A percentile compares a stretch with the other conserved stretches of the same genome.
These are phyloP conservation scores for Gasteruption jaculator DNA, from an alignment of 2,888 invertebrate species.

Conservation along the genomic window DNA sequence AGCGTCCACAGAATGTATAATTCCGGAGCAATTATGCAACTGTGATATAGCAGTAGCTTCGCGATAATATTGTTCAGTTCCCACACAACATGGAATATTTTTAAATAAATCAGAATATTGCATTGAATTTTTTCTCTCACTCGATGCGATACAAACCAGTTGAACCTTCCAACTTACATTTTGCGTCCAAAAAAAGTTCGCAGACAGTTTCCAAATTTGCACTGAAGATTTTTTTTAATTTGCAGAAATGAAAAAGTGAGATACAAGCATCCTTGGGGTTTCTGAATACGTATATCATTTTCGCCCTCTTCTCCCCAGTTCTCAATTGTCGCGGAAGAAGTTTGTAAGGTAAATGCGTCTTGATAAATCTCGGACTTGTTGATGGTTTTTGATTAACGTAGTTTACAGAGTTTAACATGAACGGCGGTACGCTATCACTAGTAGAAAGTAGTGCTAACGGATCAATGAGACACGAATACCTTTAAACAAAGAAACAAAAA, in stretches of 20 bases:
- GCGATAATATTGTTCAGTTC: too few species aligned
- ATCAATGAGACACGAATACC: too few species aligned
- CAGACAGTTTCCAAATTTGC: slow-evolving; percentile 59
- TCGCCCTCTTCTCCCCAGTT: slow-evolving; percentile 46
- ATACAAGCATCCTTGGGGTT: slow-evolving; percentile 71
- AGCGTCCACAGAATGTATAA: too few species aligned
- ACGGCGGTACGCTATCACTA: too few species aligned
- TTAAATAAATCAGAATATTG: too few species aligned
- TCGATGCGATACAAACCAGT: too few species aligned
- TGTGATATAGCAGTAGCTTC: too few species aligned
- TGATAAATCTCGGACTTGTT: slow-evolving; percentile 61
- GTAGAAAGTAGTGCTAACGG: too few species aligned
- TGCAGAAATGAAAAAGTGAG: slow-evolving; percentile 67
- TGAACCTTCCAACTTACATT: slow-evolving; percentile 49
- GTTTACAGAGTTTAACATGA: slow-evolving; percentile 33
- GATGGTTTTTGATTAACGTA: slow-evolving; percentile 47
- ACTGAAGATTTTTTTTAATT: slow-evolving; percentile 56
- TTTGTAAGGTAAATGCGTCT: slow-evolving; percentile 62
- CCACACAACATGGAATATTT: too few species aligned
- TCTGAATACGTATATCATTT: slow-evolving; percentile 67
- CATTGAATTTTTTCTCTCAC: too few species aligned
- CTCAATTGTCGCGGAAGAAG: slow-evolving; percentile 56
- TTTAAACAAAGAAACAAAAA: too few species aligned
- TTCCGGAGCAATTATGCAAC: too few species aligned
- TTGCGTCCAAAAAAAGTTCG: slow-evolving; percentile 59